phyloP scores from a whole-genome alignment of 2,113 vertebrate species.

The Entomyzon cyanotis region DNA sequence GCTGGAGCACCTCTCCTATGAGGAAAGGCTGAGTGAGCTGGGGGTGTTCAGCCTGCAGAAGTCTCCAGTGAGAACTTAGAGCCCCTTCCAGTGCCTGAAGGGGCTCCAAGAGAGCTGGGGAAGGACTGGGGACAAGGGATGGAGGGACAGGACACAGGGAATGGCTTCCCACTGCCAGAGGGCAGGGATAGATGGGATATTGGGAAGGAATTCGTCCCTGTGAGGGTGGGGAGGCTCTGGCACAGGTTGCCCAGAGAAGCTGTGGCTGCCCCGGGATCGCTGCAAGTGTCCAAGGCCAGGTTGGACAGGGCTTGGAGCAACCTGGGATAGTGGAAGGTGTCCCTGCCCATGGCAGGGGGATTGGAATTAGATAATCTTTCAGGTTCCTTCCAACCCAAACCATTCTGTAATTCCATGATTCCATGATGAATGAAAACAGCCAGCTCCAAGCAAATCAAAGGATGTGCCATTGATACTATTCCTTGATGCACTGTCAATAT shows the following conservation, averaged over 20 bases:
- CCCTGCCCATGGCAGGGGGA: not conserved
- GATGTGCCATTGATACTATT: not conserved
- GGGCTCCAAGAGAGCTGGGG: not conserved
- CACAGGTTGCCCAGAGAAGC: not conserved
- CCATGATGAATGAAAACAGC: not conserved
- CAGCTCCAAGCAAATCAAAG: not conserved
- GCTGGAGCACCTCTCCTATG: not conserved
- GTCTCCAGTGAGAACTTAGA: not conserved
- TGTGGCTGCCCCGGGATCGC: not conserved
- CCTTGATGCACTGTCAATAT: not conserved
- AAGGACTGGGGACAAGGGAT: fast-evolving
- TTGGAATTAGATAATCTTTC: not conserved
- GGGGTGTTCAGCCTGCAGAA: not conserved
- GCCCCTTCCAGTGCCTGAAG: not conserved
- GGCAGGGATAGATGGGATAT: fast-evolving
- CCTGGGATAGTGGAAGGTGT: fast-evolving
- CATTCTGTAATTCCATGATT: not conserved
- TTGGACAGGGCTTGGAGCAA: fast-evolving
- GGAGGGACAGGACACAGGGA: not conserved
- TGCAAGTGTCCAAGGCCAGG: not conserved
- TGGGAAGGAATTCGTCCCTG: not conserved
- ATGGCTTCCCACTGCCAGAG: not conserved
- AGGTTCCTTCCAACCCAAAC: not conserved
- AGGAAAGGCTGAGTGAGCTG: not conserved
- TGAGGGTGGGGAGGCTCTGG: fast-evolving